These are phyloP conservation scores for Nycticryphes semicollaris DNA, from an alignment of 2,113 vertebrate genomes.

Conservation along the genomic window DNA sequence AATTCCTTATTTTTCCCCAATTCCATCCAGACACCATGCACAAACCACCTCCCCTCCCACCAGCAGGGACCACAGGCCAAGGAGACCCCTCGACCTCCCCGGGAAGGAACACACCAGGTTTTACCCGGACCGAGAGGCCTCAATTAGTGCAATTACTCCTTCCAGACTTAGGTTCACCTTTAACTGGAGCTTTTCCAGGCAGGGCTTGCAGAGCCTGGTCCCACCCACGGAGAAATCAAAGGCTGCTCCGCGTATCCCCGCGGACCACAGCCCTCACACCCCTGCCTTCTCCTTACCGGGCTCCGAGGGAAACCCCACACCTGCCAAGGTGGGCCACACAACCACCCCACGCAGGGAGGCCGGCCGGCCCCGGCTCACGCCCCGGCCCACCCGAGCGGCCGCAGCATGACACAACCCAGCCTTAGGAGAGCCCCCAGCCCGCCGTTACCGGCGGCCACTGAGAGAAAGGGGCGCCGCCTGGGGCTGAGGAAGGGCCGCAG, in stretches of 20 bases:
- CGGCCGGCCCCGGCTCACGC: background rate
- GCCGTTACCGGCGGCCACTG: background rate
- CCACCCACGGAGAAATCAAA: background rate
- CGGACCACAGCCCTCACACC: accelerated
- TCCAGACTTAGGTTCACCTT: background rate
- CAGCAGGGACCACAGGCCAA: accelerated
- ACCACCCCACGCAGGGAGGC: too few relatives aligned
- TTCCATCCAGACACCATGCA: accelerated
- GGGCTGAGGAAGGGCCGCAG: background rate
- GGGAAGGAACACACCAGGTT: accelerated
- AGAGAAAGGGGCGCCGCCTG: background rate
- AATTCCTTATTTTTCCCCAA: accelerated
- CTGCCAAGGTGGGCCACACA: background rate
- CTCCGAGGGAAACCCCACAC: accelerated
- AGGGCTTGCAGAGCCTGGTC: background rate
- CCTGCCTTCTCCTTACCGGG: accelerated
- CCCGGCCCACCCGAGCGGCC: background rate
- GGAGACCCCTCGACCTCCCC: background rate
- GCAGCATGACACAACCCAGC: background rate
- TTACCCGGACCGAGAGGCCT: background rate
- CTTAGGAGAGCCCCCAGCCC: background rate
- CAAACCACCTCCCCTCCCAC: background rate
- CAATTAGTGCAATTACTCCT: background rate
- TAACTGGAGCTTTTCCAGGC: background rate
- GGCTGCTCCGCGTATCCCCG: background rate